Evolutionary conservation across 2,888 invertebrate genomes (phyloP).

Genomic region (Hypsopygia costalis): DNA sequence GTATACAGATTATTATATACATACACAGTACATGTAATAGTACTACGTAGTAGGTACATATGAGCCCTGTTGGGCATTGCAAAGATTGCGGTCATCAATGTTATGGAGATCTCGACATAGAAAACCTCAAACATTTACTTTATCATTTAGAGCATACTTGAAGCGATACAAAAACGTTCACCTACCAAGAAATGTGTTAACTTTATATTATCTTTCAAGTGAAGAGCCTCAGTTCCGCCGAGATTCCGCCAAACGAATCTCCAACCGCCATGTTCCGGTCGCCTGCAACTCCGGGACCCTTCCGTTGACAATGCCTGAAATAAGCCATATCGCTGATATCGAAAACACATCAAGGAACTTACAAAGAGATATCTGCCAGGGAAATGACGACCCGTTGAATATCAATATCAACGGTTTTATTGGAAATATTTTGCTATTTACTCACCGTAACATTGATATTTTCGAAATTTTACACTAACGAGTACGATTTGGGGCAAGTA

Average conservation of each 20-base stretch:
- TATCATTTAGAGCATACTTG: too few relatives aligned
- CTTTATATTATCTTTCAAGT: slow-evolving; percentile 39
- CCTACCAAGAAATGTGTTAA: slow-evolving; percentile 20
- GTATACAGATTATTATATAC: too few relatives aligned
- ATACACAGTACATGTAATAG: too few relatives aligned
- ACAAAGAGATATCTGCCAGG: slow-evolving; percentile 15
- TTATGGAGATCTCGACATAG: too few relatives aligned
- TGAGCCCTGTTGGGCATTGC: too few relatives aligned
- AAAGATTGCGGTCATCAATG: too few relatives aligned
- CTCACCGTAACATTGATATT: too few relatives aligned
- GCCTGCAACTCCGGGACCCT: slow-evolving; percentile 41
- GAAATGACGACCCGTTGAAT: slow-evolving; percentile 3
- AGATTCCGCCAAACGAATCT: slow-evolving; percentile 39
- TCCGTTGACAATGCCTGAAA: slow-evolving; percentile 34
- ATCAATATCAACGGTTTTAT: background rate
- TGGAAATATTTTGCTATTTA: background rate
- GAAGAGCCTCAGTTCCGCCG: slow-evolving; percentile 32
- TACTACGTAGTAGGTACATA: too few relatives aligned
- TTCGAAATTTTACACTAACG: too few relatives aligned
- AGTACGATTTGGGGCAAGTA: too few relatives aligned
- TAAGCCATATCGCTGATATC: slow-evolving; percentile 35
- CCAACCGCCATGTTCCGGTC: slow-evolving; percentile 38
- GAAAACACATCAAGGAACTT: slow-evolving; percentile 30
- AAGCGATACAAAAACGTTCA: too few relatives aligned
- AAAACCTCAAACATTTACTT: too few relatives aligned